Base-by-base conservation (phyloP, 2,888 invertebrate genomes). In the Drosophila paranaensis region DNA sequence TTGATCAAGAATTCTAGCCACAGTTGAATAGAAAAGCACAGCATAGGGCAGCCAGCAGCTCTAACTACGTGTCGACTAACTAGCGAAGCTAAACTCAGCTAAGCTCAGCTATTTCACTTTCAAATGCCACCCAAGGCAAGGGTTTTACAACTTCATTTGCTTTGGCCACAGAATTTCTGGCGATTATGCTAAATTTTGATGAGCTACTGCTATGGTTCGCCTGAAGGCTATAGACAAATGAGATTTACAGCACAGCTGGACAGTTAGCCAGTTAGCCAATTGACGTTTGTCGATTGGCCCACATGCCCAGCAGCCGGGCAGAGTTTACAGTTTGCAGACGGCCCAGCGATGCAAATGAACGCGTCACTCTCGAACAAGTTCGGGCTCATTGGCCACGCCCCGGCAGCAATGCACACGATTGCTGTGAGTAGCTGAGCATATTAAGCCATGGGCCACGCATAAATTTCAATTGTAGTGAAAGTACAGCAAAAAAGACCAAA, bases 401-500 rank as follows among this genome's bases (percentile, higher is more conserved):
- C 43, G 16, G 48, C 33, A 11, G 33, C 46, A 46, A 37, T 72
- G 53, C 55, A 71, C 56, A 14, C 39, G 39, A 43, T 50, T n/a
- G 16, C 33, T 25, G 14, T 27, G 14, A 35, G 35, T 53, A 53
- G 48, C 54, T 51, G 27, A 40, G 43, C 64, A 69, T 60, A 60
- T 57, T 60, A 48, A 63, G 40, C 67, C 53, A 61, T 70, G 61
- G 75, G 72, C 79, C 63, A 88, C 78, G 88, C 88, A 88, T 88
- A 78, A 80, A 77, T 78, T 71, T 63, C 74, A 75, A 87, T 77
- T 80, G 87, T 78, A 86, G 86, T 87, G 86, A 86, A 86, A 86
- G 86, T 86, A 78, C 76, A 81, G 8, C 13, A 25, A 55, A 40
- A 27, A 40, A 40, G 16, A 39, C 11, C 5, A 14, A 46, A 45